Base-by-base conservation (phyloP, 2,888 invertebrate species). In the Pollenia labialis region DNA sequence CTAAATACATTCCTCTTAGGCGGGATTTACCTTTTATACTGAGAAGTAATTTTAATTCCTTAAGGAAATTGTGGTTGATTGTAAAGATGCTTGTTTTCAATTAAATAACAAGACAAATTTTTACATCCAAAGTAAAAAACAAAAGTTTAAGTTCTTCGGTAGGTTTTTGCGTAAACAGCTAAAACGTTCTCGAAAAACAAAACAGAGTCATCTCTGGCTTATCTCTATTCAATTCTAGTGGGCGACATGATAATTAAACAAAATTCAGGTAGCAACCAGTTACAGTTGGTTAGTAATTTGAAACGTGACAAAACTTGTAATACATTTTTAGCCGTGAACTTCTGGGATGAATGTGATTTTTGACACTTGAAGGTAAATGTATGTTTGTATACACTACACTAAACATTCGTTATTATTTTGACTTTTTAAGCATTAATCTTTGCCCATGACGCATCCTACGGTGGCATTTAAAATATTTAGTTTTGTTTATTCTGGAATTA, bases 301-400 rank as follows among this genome's bases (percentile, higher is more conserved):
- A 52, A 80, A 80, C 71, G 80, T 80, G 80, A 71, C 69, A 52
- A 71, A 71, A 80, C 46, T 71, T 32, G 62, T 52, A 48, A 60
- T 32, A 71, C 44, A 80, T 32, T 71, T 80, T 62, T 62, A 60
- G 71, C 71, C 60, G 60, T 60, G 52, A 42, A 60, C 60, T 10
- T 9, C 50, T 60, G 50, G 42, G 40, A 48, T 40, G n/a, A 52
- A 69, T 79, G 42, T 58, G 46, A 56, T 50, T 60, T 79, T 40
- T 6, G 16, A 16, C 14, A 18, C 48, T 48, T 12, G 18, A 54
- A 54, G 18, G 18, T 32, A 32, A 32, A 32, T 32, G 3, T 32
- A 32, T 32, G 32, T 32, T 0, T 32, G 32, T 32, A 32, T 32
- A 32, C 32, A 12, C 1, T 16, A 1, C 3, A 18, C 7, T 3